Evolutionary conservation across 2,797 vertebrate genomes (phyloP).

Genomic region (Mycteria americana): DNA sequence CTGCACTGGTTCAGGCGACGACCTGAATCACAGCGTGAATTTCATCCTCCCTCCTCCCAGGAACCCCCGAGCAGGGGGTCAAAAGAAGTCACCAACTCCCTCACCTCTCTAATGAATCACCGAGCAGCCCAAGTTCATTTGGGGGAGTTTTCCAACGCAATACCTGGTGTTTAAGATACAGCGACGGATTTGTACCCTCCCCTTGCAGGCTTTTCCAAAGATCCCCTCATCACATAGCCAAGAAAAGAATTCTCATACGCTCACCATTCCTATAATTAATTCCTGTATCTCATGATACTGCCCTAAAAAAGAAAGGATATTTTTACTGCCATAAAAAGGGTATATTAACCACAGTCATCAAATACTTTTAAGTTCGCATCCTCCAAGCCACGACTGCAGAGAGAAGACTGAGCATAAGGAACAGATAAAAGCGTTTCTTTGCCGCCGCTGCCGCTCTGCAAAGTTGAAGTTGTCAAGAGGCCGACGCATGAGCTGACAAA

Average conservation of each 20-base stretch:
- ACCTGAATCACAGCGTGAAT: not conserved
- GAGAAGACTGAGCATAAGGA: not conserved
- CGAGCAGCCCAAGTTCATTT: not conserved
- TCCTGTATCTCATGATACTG: not conserved
- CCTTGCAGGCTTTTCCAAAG: not conserved
- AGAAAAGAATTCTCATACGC: not conserved
- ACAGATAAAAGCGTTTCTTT: not conserved
- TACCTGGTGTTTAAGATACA: not conserved
- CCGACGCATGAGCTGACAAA: not conserved
- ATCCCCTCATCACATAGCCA: not conserved
- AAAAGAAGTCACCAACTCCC: not conserved
- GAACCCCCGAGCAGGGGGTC: accelerated
- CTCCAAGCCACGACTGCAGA: not conserved
- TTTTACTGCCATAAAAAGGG: not conserved
- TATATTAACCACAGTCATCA: not conserved
- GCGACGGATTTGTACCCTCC: not conserved
- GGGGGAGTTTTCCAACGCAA: not conserved
- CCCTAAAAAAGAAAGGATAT: not conserved
- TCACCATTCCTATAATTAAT: not conserved
- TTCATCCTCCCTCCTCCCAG: not conserved
- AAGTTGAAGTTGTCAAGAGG: not conserved
- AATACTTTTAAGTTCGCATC: not conserved
- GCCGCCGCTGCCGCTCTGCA: accelerated
- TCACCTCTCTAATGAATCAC: not conserved
- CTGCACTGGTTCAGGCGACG: accelerated